Evolutionary conservation across 2,888 invertebrate species (phyloP).

Genomic region (Nectonema munidae): DNA sequence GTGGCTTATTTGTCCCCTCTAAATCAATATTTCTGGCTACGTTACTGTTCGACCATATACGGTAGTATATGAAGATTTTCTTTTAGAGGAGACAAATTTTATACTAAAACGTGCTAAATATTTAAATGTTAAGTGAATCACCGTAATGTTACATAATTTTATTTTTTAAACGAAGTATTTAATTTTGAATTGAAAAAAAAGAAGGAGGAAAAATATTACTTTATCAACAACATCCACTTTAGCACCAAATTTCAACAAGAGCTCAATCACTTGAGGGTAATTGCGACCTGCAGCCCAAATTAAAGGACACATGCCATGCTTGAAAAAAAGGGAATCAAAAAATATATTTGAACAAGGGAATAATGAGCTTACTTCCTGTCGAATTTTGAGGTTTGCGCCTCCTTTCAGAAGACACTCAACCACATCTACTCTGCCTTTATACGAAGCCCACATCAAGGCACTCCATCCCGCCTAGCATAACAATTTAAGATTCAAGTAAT

Average conservation of each 20-base stretch:
- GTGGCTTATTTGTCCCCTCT: no score
- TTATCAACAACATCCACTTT: constrained; percentile 23
- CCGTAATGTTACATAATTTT: no score
- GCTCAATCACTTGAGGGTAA: constrained; percentile 43
- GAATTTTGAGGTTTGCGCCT: constrained; percentile 68
- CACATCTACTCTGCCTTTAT: constrained; percentile 41
- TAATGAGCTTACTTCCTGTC: constrained; percentile 40
- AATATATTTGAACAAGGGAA: constrained; percentile 16
- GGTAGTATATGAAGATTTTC: no score
- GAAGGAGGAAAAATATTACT: constrained; percentile 18
- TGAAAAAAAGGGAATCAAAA: constrained; percentile 17
- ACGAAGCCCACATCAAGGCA: constrained; percentile 79
- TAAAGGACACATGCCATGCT: constrained; percentile 73
- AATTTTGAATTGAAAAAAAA: background rate
- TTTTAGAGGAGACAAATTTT: no score
- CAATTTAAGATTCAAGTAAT: background rate
- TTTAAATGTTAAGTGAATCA: no score
- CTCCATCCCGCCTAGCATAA: constrained; percentile 58
- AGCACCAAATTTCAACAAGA: constrained; percentile 41
- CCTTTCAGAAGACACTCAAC: constrained; percentile 42
- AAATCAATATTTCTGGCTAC: no score
- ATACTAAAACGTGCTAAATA: no score
- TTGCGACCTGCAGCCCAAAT: constrained; percentile 81
- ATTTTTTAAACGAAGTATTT: no score
- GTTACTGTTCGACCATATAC: no score